These are phyloP conservation scores for Invenusta paracnida DNA, from an alignment of 2,888 invertebrate genomes.

Conservation along the genomic window DNA sequence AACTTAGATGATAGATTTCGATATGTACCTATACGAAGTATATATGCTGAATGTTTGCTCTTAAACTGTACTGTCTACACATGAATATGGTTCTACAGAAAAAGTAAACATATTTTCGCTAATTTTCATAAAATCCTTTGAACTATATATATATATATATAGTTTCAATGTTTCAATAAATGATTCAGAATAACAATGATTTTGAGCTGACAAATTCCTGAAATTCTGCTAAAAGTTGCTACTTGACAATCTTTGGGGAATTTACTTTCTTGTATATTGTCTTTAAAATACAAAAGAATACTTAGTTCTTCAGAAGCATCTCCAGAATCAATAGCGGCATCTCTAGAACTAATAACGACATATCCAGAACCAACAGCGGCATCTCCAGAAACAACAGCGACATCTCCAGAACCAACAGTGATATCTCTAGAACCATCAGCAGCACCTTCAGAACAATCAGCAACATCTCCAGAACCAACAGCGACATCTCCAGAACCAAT, in stretches of 20 bases:
- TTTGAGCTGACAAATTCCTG: constrained; percentile 13
- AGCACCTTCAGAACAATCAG: background rate
- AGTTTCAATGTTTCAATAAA: constrained; percentile 20
- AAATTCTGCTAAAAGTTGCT: constrained; percentile 18
- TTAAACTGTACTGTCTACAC: too few species aligned
- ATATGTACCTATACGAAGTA: too few species aligned
- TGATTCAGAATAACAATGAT: constrained; percentile 16
- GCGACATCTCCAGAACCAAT: background rate
- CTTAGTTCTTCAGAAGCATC: constrained; percentile 5
- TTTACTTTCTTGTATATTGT: constrained; percentile 12
- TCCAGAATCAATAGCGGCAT: background rate
- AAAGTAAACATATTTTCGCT: too few species aligned
- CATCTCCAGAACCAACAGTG: background rate
- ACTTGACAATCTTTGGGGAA: constrained; percentile 23
- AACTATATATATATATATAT: too few species aligned
- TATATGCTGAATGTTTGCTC: too few species aligned
- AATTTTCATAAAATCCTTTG: too few species aligned
- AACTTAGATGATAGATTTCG: too few species aligned
- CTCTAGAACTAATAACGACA: background rate
- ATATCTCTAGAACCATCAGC: background rate
- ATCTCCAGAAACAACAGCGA: background rate
- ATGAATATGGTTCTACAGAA: too few species aligned
- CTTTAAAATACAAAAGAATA: constrained; percentile 23
- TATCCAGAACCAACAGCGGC: background rate
- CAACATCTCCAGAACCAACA: background rate